Conservation (phyloP, 2,113 vertebrate genomes). For the Oceanodroma tethys region DNA sequence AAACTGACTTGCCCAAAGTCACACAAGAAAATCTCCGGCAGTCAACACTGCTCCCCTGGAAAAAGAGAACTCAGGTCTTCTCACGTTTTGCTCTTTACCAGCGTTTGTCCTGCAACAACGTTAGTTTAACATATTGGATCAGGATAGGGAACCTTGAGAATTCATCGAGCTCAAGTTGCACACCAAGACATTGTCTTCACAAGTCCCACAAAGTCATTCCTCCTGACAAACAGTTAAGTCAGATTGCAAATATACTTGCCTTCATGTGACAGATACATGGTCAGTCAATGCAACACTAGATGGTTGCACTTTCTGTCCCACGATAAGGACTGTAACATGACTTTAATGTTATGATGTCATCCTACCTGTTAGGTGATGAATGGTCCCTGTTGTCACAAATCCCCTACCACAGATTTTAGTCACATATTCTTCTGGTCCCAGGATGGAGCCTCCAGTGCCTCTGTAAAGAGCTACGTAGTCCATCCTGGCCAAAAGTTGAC, state of each 20-base stretch:
- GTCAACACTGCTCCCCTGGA: not conserved
- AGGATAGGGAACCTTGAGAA: not conserved
- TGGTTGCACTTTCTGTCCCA: not conserved
- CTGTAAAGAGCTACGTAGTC: not conserved
- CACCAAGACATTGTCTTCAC: not conserved
- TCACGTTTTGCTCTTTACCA: not conserved
- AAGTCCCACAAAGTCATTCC: not conserved
- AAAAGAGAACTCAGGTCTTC: not conserved
- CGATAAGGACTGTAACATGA: not conserved
- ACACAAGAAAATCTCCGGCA: not conserved
- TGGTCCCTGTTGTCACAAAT: accelerated
- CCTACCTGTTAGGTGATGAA: not conserved
- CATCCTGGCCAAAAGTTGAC: not conserved
- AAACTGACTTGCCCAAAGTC: not conserved
- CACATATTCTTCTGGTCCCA: not conserved
- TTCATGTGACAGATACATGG: not conserved
- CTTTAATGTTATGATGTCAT: not conserved
- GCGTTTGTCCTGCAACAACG: not conserved
- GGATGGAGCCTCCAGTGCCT: not conserved
- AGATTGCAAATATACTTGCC: not conserved
- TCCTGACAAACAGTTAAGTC: not conserved
- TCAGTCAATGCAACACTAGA: not conserved
- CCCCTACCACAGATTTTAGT: not conserved
- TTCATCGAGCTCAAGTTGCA: not conserved
- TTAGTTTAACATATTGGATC: not conserved